A percentile compares a stretch with the other conserved stretches of the same genome.
These are phyloP conservation scores for Phrynosoma blainvillii DNA, from an alignment of 2,113 vertebrate genomes.

Conservation along the genomic window DNA sequence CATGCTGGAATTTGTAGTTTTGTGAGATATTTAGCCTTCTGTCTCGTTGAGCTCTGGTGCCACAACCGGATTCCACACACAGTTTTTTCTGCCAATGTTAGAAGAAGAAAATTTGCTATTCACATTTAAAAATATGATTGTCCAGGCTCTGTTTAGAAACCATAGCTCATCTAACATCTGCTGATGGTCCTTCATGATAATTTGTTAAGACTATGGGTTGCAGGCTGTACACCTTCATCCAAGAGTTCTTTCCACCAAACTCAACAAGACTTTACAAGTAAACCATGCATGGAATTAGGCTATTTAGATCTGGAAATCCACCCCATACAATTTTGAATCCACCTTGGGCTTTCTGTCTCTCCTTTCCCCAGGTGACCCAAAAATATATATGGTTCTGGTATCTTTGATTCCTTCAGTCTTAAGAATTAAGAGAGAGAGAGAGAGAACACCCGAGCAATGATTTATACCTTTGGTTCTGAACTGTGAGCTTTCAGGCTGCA, in stretches of 20 bases:
- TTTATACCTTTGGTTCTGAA: background rate
- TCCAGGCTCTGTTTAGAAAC: background rate
- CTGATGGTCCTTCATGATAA: too few relatives aligned
- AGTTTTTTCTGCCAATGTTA: background rate
- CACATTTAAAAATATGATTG: background rate
- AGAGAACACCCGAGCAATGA: background rate
- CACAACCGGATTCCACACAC: too few relatives aligned
- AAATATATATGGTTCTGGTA: background rate
- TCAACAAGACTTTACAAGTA: background rate
- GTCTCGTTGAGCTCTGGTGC: too few relatives aligned
- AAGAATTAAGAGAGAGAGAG: background rate
- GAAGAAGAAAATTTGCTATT: too few relatives aligned
- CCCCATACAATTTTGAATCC: background rate
- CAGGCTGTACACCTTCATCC: background rate
- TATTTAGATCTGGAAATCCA: too few relatives aligned
- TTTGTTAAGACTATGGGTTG: background rate
- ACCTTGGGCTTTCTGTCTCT: background rate
- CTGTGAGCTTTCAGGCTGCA: background rate
- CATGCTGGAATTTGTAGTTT: too few relatives aligned
- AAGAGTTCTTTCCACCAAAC: background rate
- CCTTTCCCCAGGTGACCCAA: background rate
- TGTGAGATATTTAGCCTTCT: too few relatives aligned
- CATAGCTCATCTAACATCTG: background rate
- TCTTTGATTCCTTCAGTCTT: background rate
- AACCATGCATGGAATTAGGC: background rate